A percentile compares a stretch with the other conserved stretches of the same genome.
These are phyloP conservation scores for Noctua janthina DNA, from an alignment of 2,888 invertebrate genomes.

Conservation along the genomic window DNA sequence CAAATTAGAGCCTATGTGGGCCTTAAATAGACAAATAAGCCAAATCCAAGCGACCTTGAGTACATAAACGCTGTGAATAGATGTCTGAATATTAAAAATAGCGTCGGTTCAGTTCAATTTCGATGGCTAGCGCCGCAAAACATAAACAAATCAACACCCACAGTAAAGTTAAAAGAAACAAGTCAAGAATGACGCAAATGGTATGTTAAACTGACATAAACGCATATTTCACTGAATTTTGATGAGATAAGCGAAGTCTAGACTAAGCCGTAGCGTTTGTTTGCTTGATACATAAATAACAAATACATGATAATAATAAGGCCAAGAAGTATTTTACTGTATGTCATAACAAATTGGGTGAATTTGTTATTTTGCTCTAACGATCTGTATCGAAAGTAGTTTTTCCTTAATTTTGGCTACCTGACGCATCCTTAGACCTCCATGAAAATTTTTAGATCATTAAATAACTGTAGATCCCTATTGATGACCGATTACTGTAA, in stretches of 20 bases:
- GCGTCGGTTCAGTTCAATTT: constrained; percentile 10
- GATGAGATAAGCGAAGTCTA: neutral
- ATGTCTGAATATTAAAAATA: constrained; percentile 30
- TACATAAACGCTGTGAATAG: neutral
- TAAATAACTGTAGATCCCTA: neutral
- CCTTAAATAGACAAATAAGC: constrained; percentile 21
- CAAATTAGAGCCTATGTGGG: neutral
- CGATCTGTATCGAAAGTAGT: neutral
- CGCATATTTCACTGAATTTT: constrained; percentile 10
- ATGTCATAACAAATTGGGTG: neutral
- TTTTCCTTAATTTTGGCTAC: neutral
- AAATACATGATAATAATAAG: neutral
- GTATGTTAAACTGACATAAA: neutral
- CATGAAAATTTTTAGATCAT: neutral
- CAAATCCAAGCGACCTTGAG: constrained; percentile 16
- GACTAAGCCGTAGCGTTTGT: neutral
- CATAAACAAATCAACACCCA: constrained; percentile 34
- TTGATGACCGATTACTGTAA: neutral
- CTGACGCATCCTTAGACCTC: neutral
- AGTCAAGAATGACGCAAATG: constrained; percentile 15
- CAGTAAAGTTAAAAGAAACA: constrained; percentile 24
- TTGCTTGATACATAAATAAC: neutral
- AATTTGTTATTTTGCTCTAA: neutral
- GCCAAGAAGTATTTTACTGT: neutral
- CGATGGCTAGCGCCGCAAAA: constrained; percentile 16